Base-by-base conservation (phyloP, 2,113 vertebrate genomes). In the Oceanites oceanicus region DNA sequence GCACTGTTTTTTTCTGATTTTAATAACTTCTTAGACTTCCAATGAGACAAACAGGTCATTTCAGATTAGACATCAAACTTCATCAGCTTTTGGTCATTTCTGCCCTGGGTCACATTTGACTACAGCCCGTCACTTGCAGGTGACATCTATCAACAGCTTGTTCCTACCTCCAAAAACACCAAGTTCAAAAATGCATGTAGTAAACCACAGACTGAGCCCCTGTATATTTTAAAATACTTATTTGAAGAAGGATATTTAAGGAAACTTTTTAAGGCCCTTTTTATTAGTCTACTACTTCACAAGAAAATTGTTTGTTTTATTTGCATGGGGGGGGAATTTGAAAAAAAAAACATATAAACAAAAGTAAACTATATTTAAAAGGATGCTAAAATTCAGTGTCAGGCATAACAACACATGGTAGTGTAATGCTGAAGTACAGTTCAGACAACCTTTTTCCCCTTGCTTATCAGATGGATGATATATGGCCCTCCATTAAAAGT, bases 31-130 rank as follows among this genome's bases (percentile, higher is more conserved):
- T 90, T 81, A 79, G 66, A 50, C 66, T 91, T 82, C 23, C 91
- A 91, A 4, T 27, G 71, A 96, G 84, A 95, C 84, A 97, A 94
- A 94, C 80, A 73, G 92, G 74, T 97, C 92, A 75, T 84, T 87
- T 88, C 77, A 63, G 61, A 96, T 96, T 62, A 97, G 53, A 76
- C n/a, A 79, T 94, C 80, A 95, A 89, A 85, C 45, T 66, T 75
- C 80, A 85, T 25, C 3, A 5, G 84, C 29, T 91, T 95, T 82
- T 91, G 86, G 95, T 94, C 91, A 62, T 84, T 95, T 95, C 80
- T 92, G 95, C 91, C 73, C 76, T 34, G 19, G 62, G 61, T 89
- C 49, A 94, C 11, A 30, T 49, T 85, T 59, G 66, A 87, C 66
- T 89, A 82, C 44, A 82, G 61, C 40, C 73, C 85, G 81, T 94